Base-by-base conservation (phyloP, 2,113 vertebrate genomes). In the Paralichthys olivaceus region DNA sequence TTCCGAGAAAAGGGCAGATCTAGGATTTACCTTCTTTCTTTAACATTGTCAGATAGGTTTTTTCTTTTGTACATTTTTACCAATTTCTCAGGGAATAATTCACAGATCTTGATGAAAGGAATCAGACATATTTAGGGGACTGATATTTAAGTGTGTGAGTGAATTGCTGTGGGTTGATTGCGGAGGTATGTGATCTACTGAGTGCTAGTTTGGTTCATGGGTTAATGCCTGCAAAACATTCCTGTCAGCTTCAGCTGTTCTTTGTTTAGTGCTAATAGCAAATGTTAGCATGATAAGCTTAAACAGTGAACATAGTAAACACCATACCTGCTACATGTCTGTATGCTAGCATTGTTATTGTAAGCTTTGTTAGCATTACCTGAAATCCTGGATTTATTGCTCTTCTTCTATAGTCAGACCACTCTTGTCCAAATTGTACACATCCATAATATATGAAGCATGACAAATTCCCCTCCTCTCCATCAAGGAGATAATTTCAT, bases 401-500 rank as follows among this genome's bases (percentile, higher is more conserved):
- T 45, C 9, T 54, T 32, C 40, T 26, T 23, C 19, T 58, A 1
- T 5, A 37, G 22, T 55, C 43, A 6, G 59, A 19, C 71, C 19
- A 63, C 43, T 56, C 47, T 55, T 74, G 7, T 74, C 66, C 64
- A 83, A 87, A 87, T 86, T 79, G 69, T 58, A 73, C 47, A 60
- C 65, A 66, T 85, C 58, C 66, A 79, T 83, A 89, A 84, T 72
- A 69, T 76, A 84, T 75, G 19, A 5, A 49, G 66, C 69, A 72
- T 66, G 87, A 90, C 88, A 90, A 91, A 90, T 90, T 90, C 81
- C 89, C 91, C 88, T 77, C 53, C 64, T 83, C 84, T 85, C 86
- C 83, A 88, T 87, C 89, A 84, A 75, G 89, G 93, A 94, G 95
- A 96, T 97, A 91, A 96, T 96, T 94, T 93, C 90, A 96, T 96